phyloP scores from a whole-genome alignment of 2,113 vertebrate species.

The Phaetusa simplex region DNA sequence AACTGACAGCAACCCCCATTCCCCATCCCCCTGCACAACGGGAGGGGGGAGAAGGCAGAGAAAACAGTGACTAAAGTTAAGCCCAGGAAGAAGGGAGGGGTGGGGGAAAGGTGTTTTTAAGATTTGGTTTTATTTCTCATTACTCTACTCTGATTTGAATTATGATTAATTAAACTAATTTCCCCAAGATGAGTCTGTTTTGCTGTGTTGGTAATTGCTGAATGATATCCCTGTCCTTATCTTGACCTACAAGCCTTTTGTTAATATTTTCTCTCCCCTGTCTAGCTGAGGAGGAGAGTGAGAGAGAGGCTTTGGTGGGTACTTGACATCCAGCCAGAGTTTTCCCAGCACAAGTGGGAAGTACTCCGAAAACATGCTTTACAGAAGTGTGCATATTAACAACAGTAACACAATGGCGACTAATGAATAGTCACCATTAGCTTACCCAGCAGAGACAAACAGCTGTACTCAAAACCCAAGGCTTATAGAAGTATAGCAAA shows the following conservation, averaged over 20 bases:
- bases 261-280: neutral
- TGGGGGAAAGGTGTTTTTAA: neutral
- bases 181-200: neutral
- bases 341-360: neutral
- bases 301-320: neutral
- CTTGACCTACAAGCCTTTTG: accelerated
- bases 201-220: neutral
- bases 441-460: neutral
- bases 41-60: neutral
- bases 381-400: neutral
- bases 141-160: neutral
- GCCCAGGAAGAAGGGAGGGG: neutral
- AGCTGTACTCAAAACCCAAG: neutral
- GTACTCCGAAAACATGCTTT: neutral
- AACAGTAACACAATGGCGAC: neutral
- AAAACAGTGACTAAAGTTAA: neutral
- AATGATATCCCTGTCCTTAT: neutral
- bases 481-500: neutral
- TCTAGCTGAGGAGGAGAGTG: neutral
- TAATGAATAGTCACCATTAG: neutral
- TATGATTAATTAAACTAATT: neutral
- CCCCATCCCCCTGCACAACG: accelerated
- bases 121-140: neutral
- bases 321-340: accelerated
- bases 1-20: accelerated